phyloP scores from a whole-genome alignment of 2,888 invertebrate species.

The Steinernema scapterisci region DNA sequence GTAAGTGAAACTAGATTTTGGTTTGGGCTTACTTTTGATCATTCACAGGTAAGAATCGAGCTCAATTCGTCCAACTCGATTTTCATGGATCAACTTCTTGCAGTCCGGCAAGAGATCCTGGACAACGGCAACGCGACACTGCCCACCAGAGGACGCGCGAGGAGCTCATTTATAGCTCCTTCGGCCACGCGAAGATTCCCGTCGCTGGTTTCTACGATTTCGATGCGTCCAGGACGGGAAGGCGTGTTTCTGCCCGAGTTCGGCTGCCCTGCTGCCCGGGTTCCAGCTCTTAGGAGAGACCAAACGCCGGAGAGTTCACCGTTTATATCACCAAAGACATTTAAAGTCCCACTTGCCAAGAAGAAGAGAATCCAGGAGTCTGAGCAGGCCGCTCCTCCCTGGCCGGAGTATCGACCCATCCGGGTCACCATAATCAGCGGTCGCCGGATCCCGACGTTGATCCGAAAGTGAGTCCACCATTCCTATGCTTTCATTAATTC shows the following conservation, averaged over 20 bases:
- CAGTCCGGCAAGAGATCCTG: background rate
- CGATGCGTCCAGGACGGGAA: background rate
- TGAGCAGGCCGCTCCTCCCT: background rate
- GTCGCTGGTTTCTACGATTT: background rate
- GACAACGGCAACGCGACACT: background rate
- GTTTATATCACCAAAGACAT: too few species aligned
- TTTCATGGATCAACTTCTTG: background rate
- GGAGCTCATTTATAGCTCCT: background rate
- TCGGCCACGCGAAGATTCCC: background rate
- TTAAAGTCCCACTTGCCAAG: background rate
- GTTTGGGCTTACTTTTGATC: background rate
- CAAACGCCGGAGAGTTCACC: background rate
- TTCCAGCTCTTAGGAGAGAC: background rate
- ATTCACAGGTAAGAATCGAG: background rate
- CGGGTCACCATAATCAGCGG: constrained; percentile 5
- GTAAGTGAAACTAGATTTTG: background rate
- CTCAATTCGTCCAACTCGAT: background rate
- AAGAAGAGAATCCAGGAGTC: background rate
- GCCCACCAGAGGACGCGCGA: background rate
- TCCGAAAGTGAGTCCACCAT: background rate
- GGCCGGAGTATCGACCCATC: background rate
- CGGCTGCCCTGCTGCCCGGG: too few species aligned
- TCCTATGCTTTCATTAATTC: background rate
- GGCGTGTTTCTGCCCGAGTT: background rate
- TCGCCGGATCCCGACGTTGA: background rate